Conservation (phyloP, 1,140 invertebrate species). For the Paralvinella palmiformis region DNA sequence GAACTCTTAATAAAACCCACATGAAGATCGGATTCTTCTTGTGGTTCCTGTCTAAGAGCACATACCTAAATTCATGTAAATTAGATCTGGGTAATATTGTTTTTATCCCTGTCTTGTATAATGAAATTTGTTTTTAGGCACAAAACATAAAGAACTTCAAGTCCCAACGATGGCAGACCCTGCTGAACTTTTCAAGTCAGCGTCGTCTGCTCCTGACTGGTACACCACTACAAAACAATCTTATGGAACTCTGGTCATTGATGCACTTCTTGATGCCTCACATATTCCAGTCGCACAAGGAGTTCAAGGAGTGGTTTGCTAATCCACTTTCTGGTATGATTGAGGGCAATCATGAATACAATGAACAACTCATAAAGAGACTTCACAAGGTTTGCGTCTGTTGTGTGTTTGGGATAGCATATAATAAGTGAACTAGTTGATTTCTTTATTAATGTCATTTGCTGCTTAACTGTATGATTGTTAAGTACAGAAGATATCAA, state of each 20-base stretch:
- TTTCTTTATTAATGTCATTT: no score
- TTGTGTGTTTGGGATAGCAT: background rate
- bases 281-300: conserved; percentile 94
- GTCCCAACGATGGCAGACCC: conserved; percentile 95
- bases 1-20: no score
- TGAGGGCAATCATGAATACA: conserved; percentile 91
- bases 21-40: no score
- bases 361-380: conserved; percentile 86
- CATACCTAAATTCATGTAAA: background rate
- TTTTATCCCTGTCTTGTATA: background rate
- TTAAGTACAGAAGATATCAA: no score
- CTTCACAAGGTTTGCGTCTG: conserved; percentile 89
- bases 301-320: conserved; percentile 98
- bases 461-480: no score
- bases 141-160: conserved; percentile 99
- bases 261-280: conserved; percentile 99
- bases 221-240: conserved; percentile 96
- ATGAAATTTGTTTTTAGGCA: conserved; percentile 54
- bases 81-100: background rate
- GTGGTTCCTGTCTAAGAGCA: background rate
- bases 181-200: conserved; percentile 94
- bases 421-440: no score
- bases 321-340: conserved; percentile 98
- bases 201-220: conserved; percentile 91
- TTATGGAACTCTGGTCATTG: conserved; percentile 99